Percentiles rank a stretch among this genome's conserved stretches.
Evolutionary conservation across 2,113 vertebrate genomes (phyloP).

Genomic region (Poeciliopsis occidentalis): DNA sequence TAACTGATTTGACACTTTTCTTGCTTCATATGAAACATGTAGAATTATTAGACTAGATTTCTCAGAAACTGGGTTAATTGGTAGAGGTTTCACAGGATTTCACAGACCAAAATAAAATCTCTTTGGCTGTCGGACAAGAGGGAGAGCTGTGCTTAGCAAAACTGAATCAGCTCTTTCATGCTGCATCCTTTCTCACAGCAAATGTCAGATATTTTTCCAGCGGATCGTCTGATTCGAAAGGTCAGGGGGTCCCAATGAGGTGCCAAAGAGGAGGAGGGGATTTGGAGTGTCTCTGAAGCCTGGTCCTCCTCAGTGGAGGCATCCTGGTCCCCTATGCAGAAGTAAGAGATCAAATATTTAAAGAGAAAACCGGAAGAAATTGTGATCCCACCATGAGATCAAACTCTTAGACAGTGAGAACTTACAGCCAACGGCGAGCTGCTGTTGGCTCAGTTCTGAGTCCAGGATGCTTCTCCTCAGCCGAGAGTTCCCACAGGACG

Average conservation of each 20-base stretch:
- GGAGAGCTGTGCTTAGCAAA: constrained; percentile 60
- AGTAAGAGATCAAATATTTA: not conserved
- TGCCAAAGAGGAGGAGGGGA: not conserved
- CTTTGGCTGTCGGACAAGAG: not conserved
- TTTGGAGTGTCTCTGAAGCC: constrained; percentile 6
- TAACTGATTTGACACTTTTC: constrained; percentile 2
- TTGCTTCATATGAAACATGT: not conserved
- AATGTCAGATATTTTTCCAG: constrained; percentile 70
- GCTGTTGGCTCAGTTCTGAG: constrained; percentile 12
- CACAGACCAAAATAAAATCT: not conserved
- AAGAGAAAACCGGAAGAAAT: not conserved
- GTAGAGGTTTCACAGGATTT: not conserved
- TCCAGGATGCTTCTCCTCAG: constrained; percentile 60
- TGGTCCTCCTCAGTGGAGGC: constrained; percentile 13
- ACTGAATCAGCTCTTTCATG: constrained; percentile 78
- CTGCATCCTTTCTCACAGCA: constrained; percentile 83
- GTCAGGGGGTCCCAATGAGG: constrained; percentile 46
- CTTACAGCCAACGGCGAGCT: constrained; percentile 52
- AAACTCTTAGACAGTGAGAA: constrained; percentile 1
- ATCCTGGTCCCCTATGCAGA: constrained; percentile 34
- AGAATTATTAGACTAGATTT: constrained; percentile 2
- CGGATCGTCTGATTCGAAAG: constrained; percentile 49
- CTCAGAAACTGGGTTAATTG: not conserved
- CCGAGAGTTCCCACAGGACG: constrained; percentile 74
- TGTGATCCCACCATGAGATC: not conserved